Conservation (phyloP, 2,888 invertebrate species). For the Aleiodes alternator region DNA sequence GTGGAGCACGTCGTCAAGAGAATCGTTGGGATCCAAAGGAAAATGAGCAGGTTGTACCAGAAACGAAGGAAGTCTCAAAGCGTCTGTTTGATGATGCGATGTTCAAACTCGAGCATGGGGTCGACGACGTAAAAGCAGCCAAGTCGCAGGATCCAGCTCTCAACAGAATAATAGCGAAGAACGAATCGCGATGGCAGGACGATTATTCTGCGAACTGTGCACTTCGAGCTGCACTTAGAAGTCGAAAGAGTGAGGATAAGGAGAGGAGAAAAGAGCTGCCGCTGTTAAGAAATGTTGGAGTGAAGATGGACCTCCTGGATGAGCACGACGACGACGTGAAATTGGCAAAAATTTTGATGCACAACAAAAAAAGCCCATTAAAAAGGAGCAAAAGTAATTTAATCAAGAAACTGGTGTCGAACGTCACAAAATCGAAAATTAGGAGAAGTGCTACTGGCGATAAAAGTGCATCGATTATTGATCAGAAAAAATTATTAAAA, state of each 20-base stretch:
- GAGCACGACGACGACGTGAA: conserved; percentile 88
- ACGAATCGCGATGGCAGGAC: conserved; percentile 92
- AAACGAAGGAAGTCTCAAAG: conserved; percentile 93
- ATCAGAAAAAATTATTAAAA: conserved; percentile 13
- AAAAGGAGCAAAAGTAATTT: conserved; percentile 56
- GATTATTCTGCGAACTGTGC: conserved; percentile 93
- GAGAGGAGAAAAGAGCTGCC: conserved; percentile 82
- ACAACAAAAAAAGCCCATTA: conserved; percentile 79
- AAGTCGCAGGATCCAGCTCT: conserved; percentile 85
- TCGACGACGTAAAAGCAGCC: conserved; percentile 85
- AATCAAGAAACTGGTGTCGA: conserved; percentile 63
- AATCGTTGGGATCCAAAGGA: conserved; percentile 98
- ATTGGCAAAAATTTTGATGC: conserved; percentile 85
- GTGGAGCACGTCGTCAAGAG: conserved; percentile 97
- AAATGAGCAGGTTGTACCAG: conserved; percentile 95
- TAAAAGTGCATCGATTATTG: conserved; percentile 35
- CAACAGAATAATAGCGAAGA: conserved; percentile 85
- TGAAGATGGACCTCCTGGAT: conserved; percentile 86
- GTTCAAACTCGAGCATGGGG: conserved; percentile 96
- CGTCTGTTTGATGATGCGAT: conserved; percentile 96
- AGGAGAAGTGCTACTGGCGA: conserved; percentile 54
- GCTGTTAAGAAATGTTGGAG: conserved; percentile 84
- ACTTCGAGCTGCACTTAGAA: conserved; percentile 89
- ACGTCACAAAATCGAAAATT: conserved; percentile 62
- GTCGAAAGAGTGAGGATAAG: conserved; percentile 85